Percentiles rank a stretch among this genome's conserved stretches.
Evolutionary conservation across 2,113 vertebrate genomes (phyloP).

Genomic region (Actenoides lindsayi): DNA sequence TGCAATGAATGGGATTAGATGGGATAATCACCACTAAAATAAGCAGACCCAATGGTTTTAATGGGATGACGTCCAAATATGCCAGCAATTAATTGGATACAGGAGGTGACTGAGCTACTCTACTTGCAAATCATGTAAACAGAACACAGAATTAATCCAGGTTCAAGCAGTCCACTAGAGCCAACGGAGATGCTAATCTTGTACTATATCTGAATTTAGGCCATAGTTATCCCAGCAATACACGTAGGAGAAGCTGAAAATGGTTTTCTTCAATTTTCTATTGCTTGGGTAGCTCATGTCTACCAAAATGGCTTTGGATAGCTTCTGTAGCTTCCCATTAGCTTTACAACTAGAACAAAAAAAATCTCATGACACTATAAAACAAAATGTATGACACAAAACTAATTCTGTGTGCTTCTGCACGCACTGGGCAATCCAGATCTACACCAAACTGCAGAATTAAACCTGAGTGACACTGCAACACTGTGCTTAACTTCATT

Average conservation of each 20-base stretch:
- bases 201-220: neutral
- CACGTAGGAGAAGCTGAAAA: neutral
- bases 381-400: neutral
- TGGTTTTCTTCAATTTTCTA: neutral
- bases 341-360: conserved; percentile 1
- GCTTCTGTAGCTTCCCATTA: conserved; percentile 6
- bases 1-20: conserved; percentile 54
- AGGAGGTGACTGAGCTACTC: neutral
- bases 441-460: neutral
- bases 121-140: neutral
- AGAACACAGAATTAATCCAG: neutral
- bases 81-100: conserved; percentile 29
- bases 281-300: neutral
- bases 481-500: neutral
- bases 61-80: conserved; percentile 32
- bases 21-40: conserved; percentile 53
- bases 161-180: neutral
- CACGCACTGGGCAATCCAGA: neutral
- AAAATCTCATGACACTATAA: neutral
- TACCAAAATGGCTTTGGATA: neutral
- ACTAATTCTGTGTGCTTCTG: neutral
- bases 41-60: conserved; percentile 18
- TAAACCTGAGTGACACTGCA: neutral
- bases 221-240: neutral
- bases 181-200: neutral